Base-by-base conservation (phyloP, 2,888 invertebrate species). In the Sympetrum striolatum region DNA sequence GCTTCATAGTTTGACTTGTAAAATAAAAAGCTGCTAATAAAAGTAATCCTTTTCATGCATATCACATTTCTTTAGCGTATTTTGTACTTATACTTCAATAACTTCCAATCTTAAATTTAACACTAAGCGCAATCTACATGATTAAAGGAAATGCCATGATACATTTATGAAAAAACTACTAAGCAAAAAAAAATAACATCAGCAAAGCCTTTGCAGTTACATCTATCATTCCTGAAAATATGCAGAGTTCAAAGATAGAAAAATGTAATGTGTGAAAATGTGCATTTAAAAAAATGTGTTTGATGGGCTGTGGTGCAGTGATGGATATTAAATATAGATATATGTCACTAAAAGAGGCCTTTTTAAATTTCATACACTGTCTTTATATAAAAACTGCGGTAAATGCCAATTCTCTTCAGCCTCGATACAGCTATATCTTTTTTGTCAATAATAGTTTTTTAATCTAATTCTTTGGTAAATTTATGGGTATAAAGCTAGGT, bases 51-150 rank as follows among this genome's bases (percentile, higher is more conserved):
- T 31, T 86, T 60, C 86, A 86, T 86, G 86, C 86, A 58, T 31
- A n/a, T 31, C 37, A 12, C 37, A 6, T 86, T 60, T 60, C 35
- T 60, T 60, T 37, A 35, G 60, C 14, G 2, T n/a, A 35, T 64
- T 73, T 15, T 31, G 73, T 22, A 73, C 25, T 64, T n/a, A 64
- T 22, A 64, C n/a, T 86, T 86, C 22, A 86, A 60, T 58, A 12
- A 35, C 35, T 10, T 82, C 37, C n/a, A 82, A 37, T 60, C 35
- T 12, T 22, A n/a, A 31, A 58, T 31, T 60, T 60, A 37, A 60
- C 60, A 86, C 31, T n/a, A 60, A 86, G n/a, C 60, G 53, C 18
- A 86, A 37, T 86, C 60, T 64, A 64, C 86, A 39, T 86, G 60
- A 37, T 86, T 4, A 35, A 86, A 48, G 60, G 39, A 25, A 12